phyloP scores from a whole-genome alignment of 2,797 vertebrate genomes.

The Platalea minor region DNA sequence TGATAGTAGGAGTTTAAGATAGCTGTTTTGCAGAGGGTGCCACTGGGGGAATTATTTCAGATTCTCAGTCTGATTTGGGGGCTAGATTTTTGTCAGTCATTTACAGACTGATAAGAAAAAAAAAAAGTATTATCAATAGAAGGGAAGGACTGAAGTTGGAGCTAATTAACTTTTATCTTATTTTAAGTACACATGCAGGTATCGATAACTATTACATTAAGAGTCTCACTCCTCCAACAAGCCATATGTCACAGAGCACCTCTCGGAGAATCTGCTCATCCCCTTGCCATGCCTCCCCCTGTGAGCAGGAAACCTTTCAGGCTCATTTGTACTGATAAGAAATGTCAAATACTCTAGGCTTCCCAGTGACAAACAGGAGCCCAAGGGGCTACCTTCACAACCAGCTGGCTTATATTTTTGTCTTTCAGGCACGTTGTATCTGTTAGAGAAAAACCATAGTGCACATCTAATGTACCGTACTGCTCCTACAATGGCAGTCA shows the following conservation, averaged over 20 bases:
- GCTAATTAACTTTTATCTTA: slow-evolving; percentile 36
- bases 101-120: background rate
- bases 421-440: background rate
- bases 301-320: background rate
- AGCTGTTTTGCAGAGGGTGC: background rate
- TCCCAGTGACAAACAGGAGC: background rate
- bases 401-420: background rate
- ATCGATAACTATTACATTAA: background rate
- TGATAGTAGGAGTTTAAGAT: background rate
- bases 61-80: background rate
- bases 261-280: background rate
- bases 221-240: background rate
- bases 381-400: background rate
- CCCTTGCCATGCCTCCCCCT: accelerated
- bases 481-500: background rate
- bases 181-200: background rate
- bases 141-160: background rate
- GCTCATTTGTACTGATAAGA: background rate
- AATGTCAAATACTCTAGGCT: background rate
- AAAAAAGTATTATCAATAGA: background rate
- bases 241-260: background rate
- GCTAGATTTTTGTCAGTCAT: background rate
- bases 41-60: background rate
- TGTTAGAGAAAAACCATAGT: background rate
- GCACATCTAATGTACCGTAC: accelerated